Conservation (phyloP, 92 coral and sea anemone species). For the Meandrina meandrites region DNA sequence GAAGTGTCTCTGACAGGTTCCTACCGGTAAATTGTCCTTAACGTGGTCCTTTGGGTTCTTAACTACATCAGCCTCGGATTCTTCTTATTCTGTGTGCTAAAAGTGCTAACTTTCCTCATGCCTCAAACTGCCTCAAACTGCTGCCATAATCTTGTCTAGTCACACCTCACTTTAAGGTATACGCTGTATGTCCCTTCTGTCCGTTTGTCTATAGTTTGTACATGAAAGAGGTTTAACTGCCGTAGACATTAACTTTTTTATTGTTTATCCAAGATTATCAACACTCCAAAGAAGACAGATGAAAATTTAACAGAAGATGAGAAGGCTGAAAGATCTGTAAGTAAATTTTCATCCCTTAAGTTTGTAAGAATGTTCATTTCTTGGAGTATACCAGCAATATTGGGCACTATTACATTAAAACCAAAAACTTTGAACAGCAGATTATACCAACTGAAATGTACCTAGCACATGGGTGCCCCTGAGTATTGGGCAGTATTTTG, state of each 20-base stretch:
- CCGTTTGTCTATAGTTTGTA: too few relatives aligned
- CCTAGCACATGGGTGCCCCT: too few relatives aligned
- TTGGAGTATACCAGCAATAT: background rate
- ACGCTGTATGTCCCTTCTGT: too few relatives aligned
- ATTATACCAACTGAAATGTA: too few relatives aligned
- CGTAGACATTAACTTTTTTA: background rate
- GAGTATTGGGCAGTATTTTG: too few relatives aligned
- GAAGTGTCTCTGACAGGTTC: too few relatives aligned
- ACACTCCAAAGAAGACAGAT: constrained; percentile 66
- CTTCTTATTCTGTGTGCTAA: too few relatives aligned
- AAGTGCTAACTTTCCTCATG: background rate
- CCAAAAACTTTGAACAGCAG: too few relatives aligned
- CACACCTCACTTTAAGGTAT: background rate
- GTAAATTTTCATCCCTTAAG: background rate
- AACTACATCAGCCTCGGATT: too few relatives aligned
- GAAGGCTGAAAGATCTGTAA: constrained; percentile 68
- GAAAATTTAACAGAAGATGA: constrained; percentile 70
- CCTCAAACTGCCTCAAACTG: background rate
- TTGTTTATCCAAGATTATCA: constrained; percentile 62
- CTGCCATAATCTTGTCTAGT: background rate
- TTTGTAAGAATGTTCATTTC: background rate
- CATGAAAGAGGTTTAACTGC: background rate
- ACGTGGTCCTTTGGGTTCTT: too few relatives aligned
- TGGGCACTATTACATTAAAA: too few relatives aligned
- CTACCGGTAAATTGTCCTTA: too few relatives aligned